Percentiles rank a stretch among this genome's conserved stretches.
phyloP scores from a whole-genome alignment of 2,797 vertebrate species.

The Spatula versicolor region DNA sequence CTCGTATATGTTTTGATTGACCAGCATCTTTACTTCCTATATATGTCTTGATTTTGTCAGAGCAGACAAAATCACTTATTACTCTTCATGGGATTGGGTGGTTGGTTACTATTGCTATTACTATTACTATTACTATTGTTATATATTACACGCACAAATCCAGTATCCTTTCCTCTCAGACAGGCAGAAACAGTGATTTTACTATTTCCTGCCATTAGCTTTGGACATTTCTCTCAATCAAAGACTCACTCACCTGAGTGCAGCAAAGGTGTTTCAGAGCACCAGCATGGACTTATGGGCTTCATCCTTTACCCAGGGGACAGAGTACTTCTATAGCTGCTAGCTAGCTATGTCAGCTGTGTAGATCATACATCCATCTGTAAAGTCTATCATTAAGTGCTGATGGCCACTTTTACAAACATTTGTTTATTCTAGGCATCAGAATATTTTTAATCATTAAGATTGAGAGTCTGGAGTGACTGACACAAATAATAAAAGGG shows the following conservation, averaged over 20 bases:
- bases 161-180: background rate
- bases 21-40: background rate
- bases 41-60: too few relatives aligned
- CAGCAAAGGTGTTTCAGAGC: background rate
- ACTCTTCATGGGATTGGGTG: background rate
- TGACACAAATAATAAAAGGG: background rate
- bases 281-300: accelerated
- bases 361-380: background rate
- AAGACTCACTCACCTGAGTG: background rate
- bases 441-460: background rate
- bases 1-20: too few relatives aligned
- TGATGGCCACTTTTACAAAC: background rate
- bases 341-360: background rate
- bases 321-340: background rate
- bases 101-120: too few relatives aligned
- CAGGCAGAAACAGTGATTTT: background rate
- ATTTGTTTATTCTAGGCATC: background rate
- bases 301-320: background rate
- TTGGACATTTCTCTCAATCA: background rate
- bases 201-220: background rate
- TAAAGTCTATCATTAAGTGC: background rate
- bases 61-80: background rate
- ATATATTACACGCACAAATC: accelerated
- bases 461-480: background rate
- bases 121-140: background rate